phyloP scores from a whole-genome alignment of 2,113 vertebrate species.

The Peromyscus leucopus region DNA sequence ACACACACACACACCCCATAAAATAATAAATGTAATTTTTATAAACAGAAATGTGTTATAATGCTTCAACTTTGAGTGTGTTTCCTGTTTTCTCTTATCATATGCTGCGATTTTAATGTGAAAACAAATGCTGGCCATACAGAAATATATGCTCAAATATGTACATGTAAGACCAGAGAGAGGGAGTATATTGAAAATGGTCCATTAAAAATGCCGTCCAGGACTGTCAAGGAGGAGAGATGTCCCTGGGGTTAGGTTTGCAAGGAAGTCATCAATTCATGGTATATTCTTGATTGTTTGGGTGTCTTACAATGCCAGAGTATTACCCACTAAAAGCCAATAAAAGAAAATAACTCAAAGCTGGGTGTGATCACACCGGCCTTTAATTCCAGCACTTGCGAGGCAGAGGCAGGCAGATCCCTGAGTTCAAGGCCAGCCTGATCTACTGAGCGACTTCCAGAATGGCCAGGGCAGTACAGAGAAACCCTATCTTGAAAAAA shows the following conservation, averaged over 20 bases:
- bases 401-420: background rate
- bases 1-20: background rate
- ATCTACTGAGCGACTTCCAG: background rate
- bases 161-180: background rate
- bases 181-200: background rate
- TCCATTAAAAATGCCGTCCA: background rate
- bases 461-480: background rate
- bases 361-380: background rate
- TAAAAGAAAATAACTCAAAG: background rate
- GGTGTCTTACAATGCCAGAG: background rate
- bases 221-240: background rate
- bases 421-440: background rate
- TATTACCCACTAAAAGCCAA: conserved; percentile 40
- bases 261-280: background rate
- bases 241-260: background rate
- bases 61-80: background rate
- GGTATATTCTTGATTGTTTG: background rate
- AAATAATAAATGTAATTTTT: background rate
- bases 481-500: background rate
- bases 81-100: background rate
- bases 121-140: background rate
- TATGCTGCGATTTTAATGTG: background rate
- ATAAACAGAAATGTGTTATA: background rate
- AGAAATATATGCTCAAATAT: conserved; percentile 11
- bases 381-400: background rate